Percentiles rank a stretch among this genome's conserved stretches.
phyloP scores from a whole-genome alignment of 2,113 vertebrate species.

The Sturnus vulgaris region DNA sequence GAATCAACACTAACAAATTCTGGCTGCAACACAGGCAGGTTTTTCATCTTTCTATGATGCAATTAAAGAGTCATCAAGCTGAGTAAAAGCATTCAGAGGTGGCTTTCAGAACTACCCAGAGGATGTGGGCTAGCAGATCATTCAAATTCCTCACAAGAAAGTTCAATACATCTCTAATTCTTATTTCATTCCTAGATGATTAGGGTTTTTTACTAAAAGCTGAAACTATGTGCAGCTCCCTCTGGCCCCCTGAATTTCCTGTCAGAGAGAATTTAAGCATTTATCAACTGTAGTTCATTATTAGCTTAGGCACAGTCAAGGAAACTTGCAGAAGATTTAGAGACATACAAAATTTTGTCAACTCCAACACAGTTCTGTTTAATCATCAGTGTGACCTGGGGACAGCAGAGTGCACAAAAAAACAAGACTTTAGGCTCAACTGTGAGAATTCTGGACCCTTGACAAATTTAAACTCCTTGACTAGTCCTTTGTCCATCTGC shows the following conservation, averaged over 20 bases:
- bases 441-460: not conserved
- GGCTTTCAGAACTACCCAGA: not conserved
- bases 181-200: not conserved
- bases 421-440: not conserved
- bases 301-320: not conserved
- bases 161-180: not conserved
- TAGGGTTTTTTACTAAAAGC: not conserved
- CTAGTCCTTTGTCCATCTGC: not conserved
- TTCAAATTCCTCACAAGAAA: not conserved
- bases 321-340: not conserved
- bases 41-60: not conserved
- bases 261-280: not conserved
- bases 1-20: not conserved
- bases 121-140: not conserved
- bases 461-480: not conserved
- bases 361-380: not conserved
- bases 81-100: not conserved
- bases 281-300: not conserved
- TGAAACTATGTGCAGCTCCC: not conserved
- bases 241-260: not conserved
- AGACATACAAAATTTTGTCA: not conserved
- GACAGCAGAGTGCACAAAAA: not conserved
- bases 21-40: not conserved
- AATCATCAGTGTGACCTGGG: not conserved
- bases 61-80: not conserved